Evolutionary conservation across 2,888 invertebrate genomes (phyloP), one percentile per base, ranked within the genome.

Genomic region (Trisateles emortualis): DNA sequence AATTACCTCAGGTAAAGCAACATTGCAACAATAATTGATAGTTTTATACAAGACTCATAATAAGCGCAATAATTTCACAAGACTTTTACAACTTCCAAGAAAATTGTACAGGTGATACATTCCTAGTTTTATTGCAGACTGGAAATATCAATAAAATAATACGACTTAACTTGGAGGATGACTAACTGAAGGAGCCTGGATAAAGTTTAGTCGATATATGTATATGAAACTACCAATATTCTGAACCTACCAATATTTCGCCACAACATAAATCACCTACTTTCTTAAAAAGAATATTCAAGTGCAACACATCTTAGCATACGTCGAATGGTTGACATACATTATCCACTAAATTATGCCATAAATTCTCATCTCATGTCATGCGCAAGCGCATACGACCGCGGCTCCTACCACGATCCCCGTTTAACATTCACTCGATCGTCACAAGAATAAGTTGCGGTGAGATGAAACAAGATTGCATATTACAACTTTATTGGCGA

Each of bases 321-420:
- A 68, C 64, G 53, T 33, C 64, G 68, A 64, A 63, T 67, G 75
- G 68, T 72, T 80, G 83, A 78, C 84, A 84, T 74, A 84, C 79
- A 79, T 83, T 65, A 61, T 61, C 59, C 57, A 64, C 70, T 71
- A 74, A 79, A 80, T 81, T 77, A 79, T 80, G 78, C 74, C 76
- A 83, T 82, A 84, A 83, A 82, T 81, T 80, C 74, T 77, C 77
- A 74, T 76, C 74, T 76, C 65, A 51, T 57, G 60, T 52, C 35
- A 59, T 59, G 60, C 63, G 60, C 53, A 38, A 32, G 38, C 59
- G 58, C 59, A 54, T 59, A 52, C 48, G 8, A 63, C 45, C 30
- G 59, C 36, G 35, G 43, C 63, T 67, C 48, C 69, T 72, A 72
- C 77, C 33, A 73, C 46, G 48, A 51, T 30, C 11, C 30, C 46